A percentile compares a stretch with the other conserved stretches of the same genome.
phyloP scores from a whole-genome alignment of 1,140 invertebrate species.

The Aphelenchoides besseyi region DNA sequence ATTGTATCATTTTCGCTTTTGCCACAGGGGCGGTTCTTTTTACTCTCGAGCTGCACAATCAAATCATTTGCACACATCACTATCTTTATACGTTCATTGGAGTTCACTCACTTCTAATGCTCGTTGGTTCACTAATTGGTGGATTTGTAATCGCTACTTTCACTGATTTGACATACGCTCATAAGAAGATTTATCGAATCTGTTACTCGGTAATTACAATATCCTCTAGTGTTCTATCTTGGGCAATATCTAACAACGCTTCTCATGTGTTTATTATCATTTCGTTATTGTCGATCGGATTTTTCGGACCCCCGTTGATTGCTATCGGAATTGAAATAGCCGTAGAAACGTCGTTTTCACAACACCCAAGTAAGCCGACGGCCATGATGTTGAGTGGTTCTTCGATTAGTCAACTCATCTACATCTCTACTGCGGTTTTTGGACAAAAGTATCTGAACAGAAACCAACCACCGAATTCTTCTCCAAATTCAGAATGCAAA shows the following conservation, averaged over 20 bases:
- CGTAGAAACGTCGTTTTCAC: neutral
- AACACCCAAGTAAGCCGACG: neutral
- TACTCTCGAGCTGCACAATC: neutral
- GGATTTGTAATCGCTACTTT: neutral
- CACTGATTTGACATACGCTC: constrained; percentile 12
- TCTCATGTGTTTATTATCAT: neutral
- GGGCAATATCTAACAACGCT: neutral
- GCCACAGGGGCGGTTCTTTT: neutral
- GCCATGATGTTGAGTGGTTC: neutral
- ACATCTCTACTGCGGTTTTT: neutral
- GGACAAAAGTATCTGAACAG: neutral
- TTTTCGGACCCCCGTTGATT: neutral
- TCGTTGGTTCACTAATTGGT: neutral
- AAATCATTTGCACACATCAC: neutral
- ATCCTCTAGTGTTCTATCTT: neutral
- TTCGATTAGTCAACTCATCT: neutral
- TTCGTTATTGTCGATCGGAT: neutral
- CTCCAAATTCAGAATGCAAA: neutral
- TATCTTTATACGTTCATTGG: neutral
- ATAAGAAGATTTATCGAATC: neutral
- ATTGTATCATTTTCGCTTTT: constrained; percentile 3
- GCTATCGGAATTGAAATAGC: neutral
- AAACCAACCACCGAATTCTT: constrained; percentile 10
- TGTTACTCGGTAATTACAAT: constrained; percentile 6
- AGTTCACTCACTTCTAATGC: neutral